Evolutionary conservation across 2,888 invertebrate species (phyloP).

Genomic region (Dasysyrphus albostriatus): DNA sequence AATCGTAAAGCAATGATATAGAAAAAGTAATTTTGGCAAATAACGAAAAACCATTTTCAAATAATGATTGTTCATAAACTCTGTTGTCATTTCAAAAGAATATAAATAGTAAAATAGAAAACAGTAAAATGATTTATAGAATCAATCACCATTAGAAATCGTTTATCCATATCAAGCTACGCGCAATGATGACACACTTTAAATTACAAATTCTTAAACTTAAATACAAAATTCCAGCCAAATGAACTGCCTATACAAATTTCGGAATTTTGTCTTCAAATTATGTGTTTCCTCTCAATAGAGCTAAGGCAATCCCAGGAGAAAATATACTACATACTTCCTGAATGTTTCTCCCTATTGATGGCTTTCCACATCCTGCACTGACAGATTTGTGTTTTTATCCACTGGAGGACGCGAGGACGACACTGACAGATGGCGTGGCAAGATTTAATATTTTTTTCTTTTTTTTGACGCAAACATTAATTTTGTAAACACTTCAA

Average conservation of each 20-base stretch:
- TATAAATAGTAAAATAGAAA: background rate
- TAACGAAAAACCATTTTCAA: too few relatives aligned
- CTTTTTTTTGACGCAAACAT: slow-evolving; percentile 60
- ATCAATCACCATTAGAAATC: slow-evolving; percentile 62
- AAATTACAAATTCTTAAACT: slow-evolving; percentile 52
- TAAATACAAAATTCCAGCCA: slow-evolving; percentile 9
- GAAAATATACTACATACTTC: slow-evolving; percentile 29
- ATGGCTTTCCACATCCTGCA: slow-evolving; percentile 15
- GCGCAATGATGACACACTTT: background rate
- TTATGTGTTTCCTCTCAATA: background rate
- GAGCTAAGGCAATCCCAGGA: slow-evolving; percentile 37
- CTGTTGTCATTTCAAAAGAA: too few relatives aligned
- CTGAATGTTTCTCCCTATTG: slow-evolving; percentile 2
- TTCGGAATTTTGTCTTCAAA: slow-evolving; percentile 12
- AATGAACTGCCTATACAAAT: slow-evolving; percentile 37
- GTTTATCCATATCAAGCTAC: slow-evolving; percentile 48
- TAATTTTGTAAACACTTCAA: slow-evolving; percentile 66
- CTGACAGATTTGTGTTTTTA: slow-evolving; percentile 66
- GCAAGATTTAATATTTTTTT: slow-evolving; percentile 27
- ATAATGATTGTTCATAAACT: too few relatives aligned
- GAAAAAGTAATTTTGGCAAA: too few relatives aligned
- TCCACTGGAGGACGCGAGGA: slow-evolving; percentile 44
- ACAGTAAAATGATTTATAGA: slow-evolving; percentile 53
- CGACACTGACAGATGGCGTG: slow-evolving; percentile 67
- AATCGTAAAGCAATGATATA: too few relatives aligned